Evolutionary conservation across 2,113 vertebrate species (phyloP), one percentile per base, ranked within the genome.

Genomic region (Andinoacara biseriatus): DNA sequence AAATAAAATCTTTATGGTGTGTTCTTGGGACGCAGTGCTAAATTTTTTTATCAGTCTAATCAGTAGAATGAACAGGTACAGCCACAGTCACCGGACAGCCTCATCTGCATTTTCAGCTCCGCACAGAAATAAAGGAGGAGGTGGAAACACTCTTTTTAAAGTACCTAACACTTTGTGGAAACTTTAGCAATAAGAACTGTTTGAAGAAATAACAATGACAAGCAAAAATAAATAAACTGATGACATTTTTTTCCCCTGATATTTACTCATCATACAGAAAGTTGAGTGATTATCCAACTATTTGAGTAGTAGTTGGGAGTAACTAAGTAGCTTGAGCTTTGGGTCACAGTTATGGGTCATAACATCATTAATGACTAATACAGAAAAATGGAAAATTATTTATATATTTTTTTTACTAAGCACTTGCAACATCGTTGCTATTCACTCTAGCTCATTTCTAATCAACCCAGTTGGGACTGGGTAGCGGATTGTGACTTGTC

Each of bases 1-100:
- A 87, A 85, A 92, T 91, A 80, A 90, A 93, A 84, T 46, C 67
- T 89, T 90, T 87, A 91, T 1, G 20, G 38, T 60, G 72, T 69
- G 65, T 84, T 83, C 14, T 40, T 26, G 72, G 35, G 63, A 82
- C 3, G 3, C 13, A 3, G 54, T 38, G 78, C 78, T 81, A 58
- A 24, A 40, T 75, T 85, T 85, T 85, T 85, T 87, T 86, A 92
- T 85, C 86, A 87, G 86, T 17, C 84, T 89, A 86, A 92, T 93
- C 80, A 79, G 82, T 49, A 8, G 61, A 89, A 85, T 86, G 89
- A 91, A 61, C 62, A 57, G 76, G 54, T 5, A 13, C 31, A 26
- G 14, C 78, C 38, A 33, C 13, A 63, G 80, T 80, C 60, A 82
- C 15, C 46, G 38, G 72, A 62, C 67, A 6, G 18, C 79, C 54